A percentile compares a stretch with the other conserved stretches of the same genome.
Evolutionary conservation across 2,113 vertebrate species (phyloP).

Genomic region (Pluvialis apricaria): DNA sequence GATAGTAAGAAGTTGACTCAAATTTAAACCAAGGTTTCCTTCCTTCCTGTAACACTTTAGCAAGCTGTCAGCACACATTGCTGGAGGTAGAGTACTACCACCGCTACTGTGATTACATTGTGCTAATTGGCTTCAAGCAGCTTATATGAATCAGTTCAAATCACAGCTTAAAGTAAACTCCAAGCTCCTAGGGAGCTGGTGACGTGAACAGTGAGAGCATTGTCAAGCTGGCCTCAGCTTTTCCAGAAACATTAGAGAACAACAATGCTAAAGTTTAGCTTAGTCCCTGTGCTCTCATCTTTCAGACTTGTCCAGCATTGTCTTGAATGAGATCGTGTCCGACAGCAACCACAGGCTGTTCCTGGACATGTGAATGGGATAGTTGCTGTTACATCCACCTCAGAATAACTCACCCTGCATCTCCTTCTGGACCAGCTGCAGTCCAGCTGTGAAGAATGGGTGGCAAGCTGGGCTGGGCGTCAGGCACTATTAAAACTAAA

Average conservation of each 20-base stretch:
- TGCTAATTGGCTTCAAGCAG: conserved; percentile 22
- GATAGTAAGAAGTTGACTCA: not conserved
- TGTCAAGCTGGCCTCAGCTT: not conserved
- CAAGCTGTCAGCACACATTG: not conserved
- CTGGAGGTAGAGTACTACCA: not conserved
- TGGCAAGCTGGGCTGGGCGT: not conserved
- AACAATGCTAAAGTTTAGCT: not conserved
- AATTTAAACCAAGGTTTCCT: not conserved
- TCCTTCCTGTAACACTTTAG: conserved; percentile 7
- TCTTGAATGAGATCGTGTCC: fast-evolving
- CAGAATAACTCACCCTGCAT: not conserved
- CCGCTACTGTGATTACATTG: not conserved
- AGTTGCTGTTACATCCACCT: not conserved
- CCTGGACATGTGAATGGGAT: not conserved
- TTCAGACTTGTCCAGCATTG: not conserved
- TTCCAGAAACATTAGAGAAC: not conserved
- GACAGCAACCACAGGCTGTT: fast-evolving
- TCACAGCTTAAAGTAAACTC: not conserved
- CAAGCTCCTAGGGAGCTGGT: not conserved
- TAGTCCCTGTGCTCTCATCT: not conserved
- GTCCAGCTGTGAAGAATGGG: not conserved
- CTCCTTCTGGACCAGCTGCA: not conserved
- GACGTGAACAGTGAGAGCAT: not conserved
- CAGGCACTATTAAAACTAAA: not conserved
- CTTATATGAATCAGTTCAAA: not conserved